phyloP scores from a whole-genome alignment of 1,140 invertebrate genomes.

The Drosophila simulans region DNA sequence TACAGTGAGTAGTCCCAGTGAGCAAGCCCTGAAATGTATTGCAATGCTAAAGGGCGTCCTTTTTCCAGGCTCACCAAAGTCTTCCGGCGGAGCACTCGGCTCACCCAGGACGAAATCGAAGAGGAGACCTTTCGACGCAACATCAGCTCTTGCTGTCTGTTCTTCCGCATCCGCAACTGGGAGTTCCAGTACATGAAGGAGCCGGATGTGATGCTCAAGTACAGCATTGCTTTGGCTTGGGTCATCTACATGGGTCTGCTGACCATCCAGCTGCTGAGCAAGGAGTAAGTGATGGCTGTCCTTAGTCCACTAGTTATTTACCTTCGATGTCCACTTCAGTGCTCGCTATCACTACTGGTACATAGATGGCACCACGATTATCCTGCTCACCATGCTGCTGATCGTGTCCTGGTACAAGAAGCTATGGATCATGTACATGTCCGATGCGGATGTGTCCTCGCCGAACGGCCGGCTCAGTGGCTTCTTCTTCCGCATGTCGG shows the following conservation, averaged over 20 bases:
- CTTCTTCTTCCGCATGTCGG: conserved; percentile 85
- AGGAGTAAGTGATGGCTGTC: conserved; percentile 42
- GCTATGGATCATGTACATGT: conserved; percentile 81
- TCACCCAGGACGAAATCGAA: conserved; percentile 80
- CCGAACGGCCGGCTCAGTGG: conserved; percentile 81
- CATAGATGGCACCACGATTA: conserved; percentile 64
- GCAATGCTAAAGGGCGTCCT: no score
- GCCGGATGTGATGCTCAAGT: conserved; percentile 83
- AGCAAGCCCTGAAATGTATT: no score
- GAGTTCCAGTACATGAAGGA: conserved; percentile 75
- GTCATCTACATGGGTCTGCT: conserved; percentile 71
- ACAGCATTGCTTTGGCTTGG: conserved; percentile 73
- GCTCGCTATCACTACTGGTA: conserved; percentile 63
- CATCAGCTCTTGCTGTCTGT: conserved; percentile 76
- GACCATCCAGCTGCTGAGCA: conserved; percentile 72
- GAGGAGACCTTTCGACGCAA: conserved; percentile 79
- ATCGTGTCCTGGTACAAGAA: conserved; percentile 84
- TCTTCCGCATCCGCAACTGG: conserved; percentile 80
- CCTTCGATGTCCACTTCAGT: conserved; percentile 3
- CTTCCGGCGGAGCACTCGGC: conserved; percentile 64
- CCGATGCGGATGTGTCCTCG: conserved; percentile 49
- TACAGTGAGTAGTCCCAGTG: conserved; percentile 59
- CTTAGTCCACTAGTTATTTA: neutral
- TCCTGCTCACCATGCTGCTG: conserved; percentile 76
- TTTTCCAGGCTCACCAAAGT: conserved; percentile 59